A percentile compares a stretch with the other conserved stretches of the same genome.
These are phyloP conservation scores for Diachasmimorpha longicaudata DNA, from an alignment of 1,140 invertebrate species.

Conservation along the genomic window DNA sequence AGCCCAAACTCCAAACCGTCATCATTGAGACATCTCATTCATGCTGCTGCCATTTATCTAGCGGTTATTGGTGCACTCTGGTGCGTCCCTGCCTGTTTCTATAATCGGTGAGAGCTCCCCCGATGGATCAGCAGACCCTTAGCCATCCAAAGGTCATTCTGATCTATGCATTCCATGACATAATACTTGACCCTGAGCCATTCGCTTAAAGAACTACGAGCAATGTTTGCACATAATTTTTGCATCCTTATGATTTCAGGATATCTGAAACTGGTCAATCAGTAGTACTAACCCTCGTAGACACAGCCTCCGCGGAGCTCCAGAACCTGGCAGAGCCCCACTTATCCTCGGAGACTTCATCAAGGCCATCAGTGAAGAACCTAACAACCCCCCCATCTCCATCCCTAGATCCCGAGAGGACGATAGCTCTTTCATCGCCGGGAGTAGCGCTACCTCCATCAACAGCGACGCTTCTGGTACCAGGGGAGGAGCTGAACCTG, in stretches of 20 bases:
- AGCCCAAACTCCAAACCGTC: conserved; percentile 28
- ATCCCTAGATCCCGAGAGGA: neutral
- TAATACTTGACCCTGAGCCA: neutral
- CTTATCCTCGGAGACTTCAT: conserved; percentile 21
- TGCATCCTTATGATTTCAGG: conserved; percentile 59
- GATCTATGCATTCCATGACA: neutral
- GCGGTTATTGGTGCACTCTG: conserved; percentile 44
- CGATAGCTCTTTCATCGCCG: neutral
- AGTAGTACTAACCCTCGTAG: conserved; percentile 69
- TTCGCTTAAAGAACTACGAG: too few relatives aligned
- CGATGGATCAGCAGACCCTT: neutral
- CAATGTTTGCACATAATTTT: neutral
- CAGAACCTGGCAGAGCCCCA: conserved; percentile 56
- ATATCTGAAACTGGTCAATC: conserved; percentile 70
- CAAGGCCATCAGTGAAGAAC: conserved; percentile 17
- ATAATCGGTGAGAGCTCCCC: conserved; percentile 45
- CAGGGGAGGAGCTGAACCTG: neutral
- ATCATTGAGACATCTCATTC: conserved; percentile 44
- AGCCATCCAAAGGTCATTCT: neutral
- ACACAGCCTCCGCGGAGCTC: conserved; percentile 68
- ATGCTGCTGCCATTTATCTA: conserved; percentile 44
- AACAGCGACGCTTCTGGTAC: neutral
- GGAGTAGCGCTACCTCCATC: neutral
- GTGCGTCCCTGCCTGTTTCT: conserved; percentile 47
- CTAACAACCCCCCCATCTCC: neutral